Conservation (phyloP, 1,140 invertebrate genomes). For the Pseudoatta argentina region DNA sequence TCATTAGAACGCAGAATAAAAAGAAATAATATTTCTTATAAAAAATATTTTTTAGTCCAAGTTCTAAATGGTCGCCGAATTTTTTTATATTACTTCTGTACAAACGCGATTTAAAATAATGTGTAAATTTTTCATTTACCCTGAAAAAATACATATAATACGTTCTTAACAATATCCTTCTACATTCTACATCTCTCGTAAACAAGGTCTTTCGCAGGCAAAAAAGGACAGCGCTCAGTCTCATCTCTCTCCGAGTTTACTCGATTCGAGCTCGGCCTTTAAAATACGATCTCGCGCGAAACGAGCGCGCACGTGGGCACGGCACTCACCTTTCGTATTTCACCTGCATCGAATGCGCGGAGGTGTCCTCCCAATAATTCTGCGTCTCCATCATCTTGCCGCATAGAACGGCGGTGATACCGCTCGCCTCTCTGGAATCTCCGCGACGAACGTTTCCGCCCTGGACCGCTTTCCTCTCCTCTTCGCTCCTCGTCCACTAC, state of each 20-base stretch:
- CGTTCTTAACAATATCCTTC: neutral
- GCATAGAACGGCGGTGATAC: conserved; percentile 78
- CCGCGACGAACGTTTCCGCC: conserved; percentile 56
- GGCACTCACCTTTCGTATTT: conserved; percentile 84
- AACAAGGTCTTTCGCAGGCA: neutral
- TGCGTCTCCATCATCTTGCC: conserved; percentile 86
- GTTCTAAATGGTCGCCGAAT: too few relatives aligned
- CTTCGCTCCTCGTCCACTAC: neutral
- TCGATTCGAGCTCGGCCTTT: neutral
- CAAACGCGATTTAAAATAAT: too few relatives aligned
- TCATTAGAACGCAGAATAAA: too few relatives aligned
- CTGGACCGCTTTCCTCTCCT: neutral
- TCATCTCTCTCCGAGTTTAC: neutral
- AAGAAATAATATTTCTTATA: too few relatives aligned
- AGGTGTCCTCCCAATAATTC: conserved; percentile 85
- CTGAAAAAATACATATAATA: too few relatives aligned
- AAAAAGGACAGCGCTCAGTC: neutral
- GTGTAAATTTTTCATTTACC: too few relatives aligned
- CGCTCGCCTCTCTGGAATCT: conserved; percentile 21
- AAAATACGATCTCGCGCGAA: neutral
- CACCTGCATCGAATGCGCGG: conserved; percentile 84
- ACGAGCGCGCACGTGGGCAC: neutral
- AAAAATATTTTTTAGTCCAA: too few relatives aligned
- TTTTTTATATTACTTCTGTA: too few relatives aligned
- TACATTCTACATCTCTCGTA: neutral